Base-by-base conservation (phyloP, 1,140 invertebrate genomes). In the Drosophila lowei region DNA sequence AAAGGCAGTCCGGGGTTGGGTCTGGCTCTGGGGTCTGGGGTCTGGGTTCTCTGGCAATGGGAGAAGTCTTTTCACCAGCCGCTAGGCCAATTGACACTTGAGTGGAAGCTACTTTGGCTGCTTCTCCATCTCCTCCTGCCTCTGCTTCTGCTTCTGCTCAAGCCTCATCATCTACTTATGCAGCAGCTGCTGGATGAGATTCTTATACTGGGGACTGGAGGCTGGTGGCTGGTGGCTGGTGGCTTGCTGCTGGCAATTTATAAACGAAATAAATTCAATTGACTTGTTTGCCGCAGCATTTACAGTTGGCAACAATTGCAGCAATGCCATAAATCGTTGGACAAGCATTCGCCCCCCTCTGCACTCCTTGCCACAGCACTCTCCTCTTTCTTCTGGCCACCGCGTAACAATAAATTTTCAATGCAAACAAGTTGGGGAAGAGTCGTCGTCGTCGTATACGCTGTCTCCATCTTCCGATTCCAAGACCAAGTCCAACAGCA, bases 221-320 rank as follows among this genome's bases (percentile, higher is more conserved):
- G 16, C 15, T 38, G 30, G 16, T 25, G 52, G 59, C 58, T 78
- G 50, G 25, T 16, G 25, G 57, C 23, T 48, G 55, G 13, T 57
- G 48, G 15, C 25, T 56, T 71, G 66, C 66, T 68, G 66, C 44
- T 63, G 71, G 83, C 84, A 89, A 89, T 88, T 88, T 88, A 88
- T 88, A 88, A 88, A 88, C 83, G 83, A 88, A 88, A 88, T 88
- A 88, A 88, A 88, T 88, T 88, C 83, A 88, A 88, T 88, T 88
- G 83, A 88, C 83, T 88, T 88, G 84, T 88, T 88, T 88, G 84
- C 79, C 72, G 84, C 83, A 83, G 83, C 83, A 88, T 88, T 88
- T 88, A 88, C 83, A 88, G 83, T 88, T 88, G 84, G 83, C 83
- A 88, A 88, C 83, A 88, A 88, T 89, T 88, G 83, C 83, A 77